Evolutionary conservation across 2,888 invertebrate genomes (phyloP).

Genomic region (Agrochola lota): DNA sequence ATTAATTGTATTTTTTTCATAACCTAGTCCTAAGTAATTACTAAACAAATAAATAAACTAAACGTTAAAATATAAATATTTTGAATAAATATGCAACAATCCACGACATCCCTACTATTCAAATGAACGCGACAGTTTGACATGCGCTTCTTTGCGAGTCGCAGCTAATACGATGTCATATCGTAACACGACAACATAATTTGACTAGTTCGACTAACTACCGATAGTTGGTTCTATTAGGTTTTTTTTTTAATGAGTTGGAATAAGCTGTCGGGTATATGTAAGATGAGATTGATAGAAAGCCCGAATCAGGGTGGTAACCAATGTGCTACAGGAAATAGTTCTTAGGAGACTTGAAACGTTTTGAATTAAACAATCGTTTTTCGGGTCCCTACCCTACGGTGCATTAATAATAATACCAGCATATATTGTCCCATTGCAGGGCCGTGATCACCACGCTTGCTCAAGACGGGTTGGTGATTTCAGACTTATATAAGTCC

Average conservation of each 20-base stretch:
- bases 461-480: too few relatives aligned
- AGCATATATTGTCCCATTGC: too few relatives aligned
- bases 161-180: slow-evolving; percentile 70
- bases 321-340: background rate
- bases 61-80: background rate
- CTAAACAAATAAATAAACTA: too few relatives aligned
- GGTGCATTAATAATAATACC: too few relatives aligned
- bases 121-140: slow-evolving; percentile 70
- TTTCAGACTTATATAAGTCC: too few relatives aligned
- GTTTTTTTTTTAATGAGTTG: slow-evolving; percentile 36
- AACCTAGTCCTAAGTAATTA: too few relatives aligned
- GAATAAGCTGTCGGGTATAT: background rate
- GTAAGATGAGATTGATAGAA: background rate
- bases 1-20: too few relatives aligned
- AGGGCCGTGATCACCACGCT: too few relatives aligned
- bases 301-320: background rate
- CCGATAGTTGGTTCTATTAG: slow-evolving; percentile 59
- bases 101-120: slow-evolving; percentile 55
- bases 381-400: background rate
- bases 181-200: slow-evolving; percentile 73
- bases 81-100: background rate
- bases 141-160: slow-evolving; percentile 77
- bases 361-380: background rate
- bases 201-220: slow-evolving; percentile 56
- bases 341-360: background rate